Evolutionary conservation across 1,140 invertebrate genomes (phyloP).

Genomic region (Macrobrachium nipponense): DNA sequence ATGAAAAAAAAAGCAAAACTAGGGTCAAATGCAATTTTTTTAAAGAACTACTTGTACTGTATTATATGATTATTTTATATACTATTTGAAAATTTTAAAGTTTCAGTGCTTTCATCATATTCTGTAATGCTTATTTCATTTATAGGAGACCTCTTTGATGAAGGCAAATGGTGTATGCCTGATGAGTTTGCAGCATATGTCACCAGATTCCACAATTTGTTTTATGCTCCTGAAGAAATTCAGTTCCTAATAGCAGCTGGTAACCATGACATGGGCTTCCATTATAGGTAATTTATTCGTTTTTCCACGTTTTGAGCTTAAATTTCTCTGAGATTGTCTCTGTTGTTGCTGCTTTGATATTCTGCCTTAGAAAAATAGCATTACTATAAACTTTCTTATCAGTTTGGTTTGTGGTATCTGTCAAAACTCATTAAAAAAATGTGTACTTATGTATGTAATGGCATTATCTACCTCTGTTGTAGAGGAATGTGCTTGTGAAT

Average conservation of each 20-base stretch:
- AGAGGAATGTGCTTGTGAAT: too few relatives aligned
- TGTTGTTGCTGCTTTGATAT: conserved; percentile 3
- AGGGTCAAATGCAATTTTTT: too few relatives aligned
- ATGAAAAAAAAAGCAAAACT: too few relatives aligned
- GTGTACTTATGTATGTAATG: too few relatives aligned
- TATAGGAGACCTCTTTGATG: conserved; percentile 95
- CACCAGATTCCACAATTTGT: conserved; percentile 82
- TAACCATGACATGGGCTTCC: conserved; percentile 99
- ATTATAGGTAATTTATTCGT: conserved; percentile 75
- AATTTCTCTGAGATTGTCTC: not conserved
- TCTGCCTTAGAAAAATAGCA: not conserved
- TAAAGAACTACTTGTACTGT: too few relatives aligned
- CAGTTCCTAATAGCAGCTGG: conserved; percentile 85
- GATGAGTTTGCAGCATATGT: conserved; percentile 83
- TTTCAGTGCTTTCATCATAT: not conserved
- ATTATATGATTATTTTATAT: too few relatives aligned
- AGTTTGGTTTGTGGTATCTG: too few relatives aligned
- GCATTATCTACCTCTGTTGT: too few relatives aligned
- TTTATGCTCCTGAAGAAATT: conserved; percentile 78
- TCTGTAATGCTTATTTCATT: not conserved
- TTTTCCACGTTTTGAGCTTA: not conserved
- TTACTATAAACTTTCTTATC: too few relatives aligned
- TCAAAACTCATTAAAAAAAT: too few relatives aligned
- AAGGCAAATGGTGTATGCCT: conserved; percentile 88
- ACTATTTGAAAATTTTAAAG: too few relatives aligned